A percentile compares a stretch with the other conserved stretches of the same genome.
Conservation (phyloP, 2,797 vertebrate genomes). For the Pseudotriccus pelzelni region DNA sequence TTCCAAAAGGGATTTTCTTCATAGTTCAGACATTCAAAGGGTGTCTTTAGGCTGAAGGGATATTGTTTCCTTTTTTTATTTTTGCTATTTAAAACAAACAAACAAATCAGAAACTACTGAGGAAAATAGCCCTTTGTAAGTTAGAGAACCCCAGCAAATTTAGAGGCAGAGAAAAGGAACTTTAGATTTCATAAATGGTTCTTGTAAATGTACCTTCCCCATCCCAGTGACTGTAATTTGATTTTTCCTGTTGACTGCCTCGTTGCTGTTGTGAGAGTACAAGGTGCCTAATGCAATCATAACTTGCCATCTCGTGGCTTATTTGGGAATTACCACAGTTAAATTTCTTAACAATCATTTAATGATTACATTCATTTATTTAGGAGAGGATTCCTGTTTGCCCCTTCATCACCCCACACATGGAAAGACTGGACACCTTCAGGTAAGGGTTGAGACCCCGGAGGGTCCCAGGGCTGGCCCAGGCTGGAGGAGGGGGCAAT, state of each 20-base stretch:
- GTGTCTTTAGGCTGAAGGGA: neutral
- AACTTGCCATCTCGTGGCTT: neutral
- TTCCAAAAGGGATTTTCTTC: neutral
- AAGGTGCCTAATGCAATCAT: neutral
- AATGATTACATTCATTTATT: neutral
- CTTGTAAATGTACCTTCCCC: neutral
- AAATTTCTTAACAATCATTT: accelerated
- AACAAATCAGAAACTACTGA: neutral
- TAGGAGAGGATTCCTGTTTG: neutral
- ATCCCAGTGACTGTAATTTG: accelerated
- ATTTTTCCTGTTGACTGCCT: neutral
- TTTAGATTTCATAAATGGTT: neutral
- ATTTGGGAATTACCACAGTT: neutral
- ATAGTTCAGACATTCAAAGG: neutral
- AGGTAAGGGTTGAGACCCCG: neutral
- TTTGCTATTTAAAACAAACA: neutral
- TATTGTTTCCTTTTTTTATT: neutral
- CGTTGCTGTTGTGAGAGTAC: accelerated
- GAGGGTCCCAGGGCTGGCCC: neutral
- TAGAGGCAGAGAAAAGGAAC: neutral
- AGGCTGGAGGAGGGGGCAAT: neutral
- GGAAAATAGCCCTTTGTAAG: neutral
- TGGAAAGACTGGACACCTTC: neutral
- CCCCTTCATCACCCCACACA: neutral
- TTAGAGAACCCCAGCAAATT: neutral